phyloP scores from a whole-genome alignment of 2,797 vertebrate genomes.

The Gymnothorax javanicus region DNA sequence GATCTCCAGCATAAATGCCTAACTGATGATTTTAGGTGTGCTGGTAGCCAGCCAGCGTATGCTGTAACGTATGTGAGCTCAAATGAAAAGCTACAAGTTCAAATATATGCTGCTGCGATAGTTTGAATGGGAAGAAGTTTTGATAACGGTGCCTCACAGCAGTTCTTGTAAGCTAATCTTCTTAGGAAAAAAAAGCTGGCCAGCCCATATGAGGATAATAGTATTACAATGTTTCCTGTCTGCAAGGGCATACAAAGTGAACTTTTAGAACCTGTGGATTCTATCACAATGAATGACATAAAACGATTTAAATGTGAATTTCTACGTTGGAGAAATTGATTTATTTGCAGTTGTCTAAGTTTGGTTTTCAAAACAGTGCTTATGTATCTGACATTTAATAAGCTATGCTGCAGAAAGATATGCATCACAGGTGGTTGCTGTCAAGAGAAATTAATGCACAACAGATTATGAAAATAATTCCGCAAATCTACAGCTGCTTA shows the following conservation, averaged over 20 bases:
- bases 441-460: background rate
- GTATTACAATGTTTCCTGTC: conserved; percentile 7
- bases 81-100: background rate
- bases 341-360: background rate
- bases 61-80: background rate
- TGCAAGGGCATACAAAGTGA: background rate
- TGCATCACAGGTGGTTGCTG: background rate
- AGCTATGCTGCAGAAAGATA: background rate
- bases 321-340: background rate
- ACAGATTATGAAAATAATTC: conserved; percentile 1
- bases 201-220: conserved; percentile 18
- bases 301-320: background rate
- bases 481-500: conserved; percentile 8
- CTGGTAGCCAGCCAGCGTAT: background rate
- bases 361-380: background rate
- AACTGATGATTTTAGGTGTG: background rate
- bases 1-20: background rate
- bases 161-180: conserved; percentile 23
- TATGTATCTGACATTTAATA: background rate
- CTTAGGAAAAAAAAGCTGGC: conserved; percentile 18
- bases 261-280: conserved; percentile 5
- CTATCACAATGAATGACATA: background rate
- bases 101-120: background rate
- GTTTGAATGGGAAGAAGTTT: background rate
- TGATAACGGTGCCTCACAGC: background rate